phyloP scores from a whole-genome alignment of 2,888 invertebrate genomes.

The Agrotis exclamationis region DNA sequence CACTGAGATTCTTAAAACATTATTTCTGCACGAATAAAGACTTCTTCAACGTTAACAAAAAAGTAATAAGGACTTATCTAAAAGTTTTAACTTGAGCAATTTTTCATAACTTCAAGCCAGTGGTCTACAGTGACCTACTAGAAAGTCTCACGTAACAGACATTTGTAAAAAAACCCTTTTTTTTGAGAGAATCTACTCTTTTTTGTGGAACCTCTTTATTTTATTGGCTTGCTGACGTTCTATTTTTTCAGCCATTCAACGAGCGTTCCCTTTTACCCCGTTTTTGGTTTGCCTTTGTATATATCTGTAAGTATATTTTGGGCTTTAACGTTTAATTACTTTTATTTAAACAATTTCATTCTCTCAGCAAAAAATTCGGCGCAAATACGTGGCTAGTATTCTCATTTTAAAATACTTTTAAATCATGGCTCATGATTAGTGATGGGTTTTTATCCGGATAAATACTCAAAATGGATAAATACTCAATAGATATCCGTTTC shows the following conservation, averaged over 20 bases:
- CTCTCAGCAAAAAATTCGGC: constrained; percentile 17
- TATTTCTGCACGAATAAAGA: constrained; percentile 68
- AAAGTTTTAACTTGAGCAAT: constrained; percentile 79
- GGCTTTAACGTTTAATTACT: constrained; percentile 46
- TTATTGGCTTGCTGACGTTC: constrained; percentile 69
- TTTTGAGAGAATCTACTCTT: constrained; percentile 67
- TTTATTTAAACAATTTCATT: constrained; percentile 28
- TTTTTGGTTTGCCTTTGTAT: constrained; percentile 34
- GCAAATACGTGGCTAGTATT: constrained; percentile 18
- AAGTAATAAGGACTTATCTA: constrained; percentile 80
- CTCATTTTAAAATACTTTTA: constrained; percentile 6
- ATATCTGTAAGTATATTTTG: constrained; percentile 9
- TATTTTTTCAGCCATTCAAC: constrained; percentile 66
- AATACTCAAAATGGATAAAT: no score
- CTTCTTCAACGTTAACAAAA: constrained; percentile 62
- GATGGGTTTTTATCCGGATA: no score
- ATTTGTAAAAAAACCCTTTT: constrained; percentile 75
- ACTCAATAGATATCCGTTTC: no score
- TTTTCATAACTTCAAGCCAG: constrained; percentile 81
- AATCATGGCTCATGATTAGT: constrained; percentile 8
- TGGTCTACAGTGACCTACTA: constrained; percentile 71
- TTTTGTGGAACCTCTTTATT: constrained; percentile 68
- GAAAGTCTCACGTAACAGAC: constrained; percentile 75
- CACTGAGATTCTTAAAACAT: constrained; percentile 67
- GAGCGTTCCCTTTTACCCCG: constrained; percentile 48